Base-by-base conservation (phyloP, 1,140 invertebrate species). In the Dermatophagoides farinae region DNA sequence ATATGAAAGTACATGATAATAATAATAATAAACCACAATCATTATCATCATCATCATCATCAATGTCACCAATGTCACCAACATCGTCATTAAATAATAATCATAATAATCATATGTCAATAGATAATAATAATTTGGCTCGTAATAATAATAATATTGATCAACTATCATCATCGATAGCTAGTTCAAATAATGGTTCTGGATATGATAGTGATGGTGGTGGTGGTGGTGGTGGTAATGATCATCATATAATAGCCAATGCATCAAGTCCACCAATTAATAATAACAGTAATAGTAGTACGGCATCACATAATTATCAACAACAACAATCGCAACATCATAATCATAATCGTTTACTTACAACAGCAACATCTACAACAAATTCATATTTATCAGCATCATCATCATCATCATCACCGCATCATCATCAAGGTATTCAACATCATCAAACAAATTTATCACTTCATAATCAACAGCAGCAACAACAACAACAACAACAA, bases 1-100 rank as follows among this genome's bases (percentile, higher is more conserved):
- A 97, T 74, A 96, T 97, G 90, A 97, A 98, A 79, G 89, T 90
- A 18, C 78, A 79, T 67, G 77, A 77, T 22, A 78, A 51, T 44
- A 23, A 14, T 31, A 31, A 31, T 31, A 31, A 31, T 31, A 31
- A 31, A 4, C 2, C 2, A 31, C 31, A 31, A 31, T 8, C 31
- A 31, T 4, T 31, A 16, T 70, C 66, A 22, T 41, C 44, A n/a
- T 57, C 37, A 38, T 71, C 71, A 61, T 73, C 72, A 12, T 64
- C 68, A 20, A 57, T 31, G 12, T 47, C 51, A 12, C 46, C 63
- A 14, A 54, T 57, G 14, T 50, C 31, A 31, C 2, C 31, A 31
- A 31, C 31, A 31, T 4, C 31, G 8, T 4, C 31, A 31, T 4
- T 8, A 31, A 31, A 31, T 31, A 31, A 31, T 31, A 31, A 31